Evolutionary conservation across 2,797 vertebrate genomes (phyloP).

Genomic region (Odontamblyopus rebecca): DNA sequence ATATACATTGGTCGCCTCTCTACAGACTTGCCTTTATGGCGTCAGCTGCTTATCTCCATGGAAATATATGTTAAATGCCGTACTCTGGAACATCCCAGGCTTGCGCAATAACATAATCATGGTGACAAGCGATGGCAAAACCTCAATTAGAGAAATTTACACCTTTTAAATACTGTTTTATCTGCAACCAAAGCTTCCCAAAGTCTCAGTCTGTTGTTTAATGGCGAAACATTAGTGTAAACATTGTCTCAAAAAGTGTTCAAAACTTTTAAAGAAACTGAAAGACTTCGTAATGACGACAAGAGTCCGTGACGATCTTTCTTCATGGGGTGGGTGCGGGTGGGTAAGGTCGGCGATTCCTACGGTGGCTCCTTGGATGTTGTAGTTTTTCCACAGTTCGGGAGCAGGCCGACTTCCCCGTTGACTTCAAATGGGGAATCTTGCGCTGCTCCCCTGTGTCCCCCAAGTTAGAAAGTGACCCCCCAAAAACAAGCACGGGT

Average conservation of each 20-base stretch:
- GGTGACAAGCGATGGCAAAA: too few species aligned
- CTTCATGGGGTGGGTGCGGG: conserved; percentile 27
- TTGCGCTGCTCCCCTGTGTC: conserved; percentile 56
- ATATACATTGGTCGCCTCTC: neutral
- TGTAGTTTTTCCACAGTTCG: conserved; percentile 41
- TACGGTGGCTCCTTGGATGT: conserved; percentile 73
- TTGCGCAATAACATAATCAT: too few species aligned
- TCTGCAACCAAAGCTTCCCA: too few species aligned
- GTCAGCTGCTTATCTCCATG: too few species aligned
- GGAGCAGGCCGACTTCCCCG: conserved; percentile 58
- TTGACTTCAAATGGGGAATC: conserved; percentile 44
- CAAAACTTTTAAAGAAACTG: neutral
- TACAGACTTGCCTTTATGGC: too few species aligned
- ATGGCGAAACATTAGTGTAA: neutral
- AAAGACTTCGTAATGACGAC: conserved; percentile 37
- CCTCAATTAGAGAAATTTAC: too few species aligned
- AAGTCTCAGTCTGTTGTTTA: too few species aligned
- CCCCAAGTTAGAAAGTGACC: neutral
- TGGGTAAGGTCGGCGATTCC: conserved; percentile 77
- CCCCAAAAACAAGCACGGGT: neutral
- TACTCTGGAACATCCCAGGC: too few species aligned
- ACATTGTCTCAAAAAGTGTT: neutral
- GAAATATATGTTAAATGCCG: too few species aligned
- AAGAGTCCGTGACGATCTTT: conserved; percentile 18
- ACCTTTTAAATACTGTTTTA: too few species aligned